Conservation (phyloP, 2,797 vertebrate genomes). For the Periparus ater region DNA sequence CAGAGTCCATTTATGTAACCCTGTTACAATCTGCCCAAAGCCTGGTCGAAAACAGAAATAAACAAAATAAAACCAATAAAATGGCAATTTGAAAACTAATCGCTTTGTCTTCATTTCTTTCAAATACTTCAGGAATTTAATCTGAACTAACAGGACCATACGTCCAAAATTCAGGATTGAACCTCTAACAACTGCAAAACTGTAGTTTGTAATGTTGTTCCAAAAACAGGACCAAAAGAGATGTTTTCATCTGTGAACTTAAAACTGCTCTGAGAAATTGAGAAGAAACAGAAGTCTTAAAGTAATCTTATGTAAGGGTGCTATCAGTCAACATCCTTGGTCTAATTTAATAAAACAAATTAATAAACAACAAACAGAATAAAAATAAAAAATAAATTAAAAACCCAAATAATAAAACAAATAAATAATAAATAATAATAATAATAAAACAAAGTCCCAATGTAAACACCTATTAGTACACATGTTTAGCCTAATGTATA, state of each 20-base stretch:
- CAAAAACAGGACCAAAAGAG: background rate
- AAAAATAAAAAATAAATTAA: too few relatives aligned
- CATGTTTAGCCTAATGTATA: background rate
- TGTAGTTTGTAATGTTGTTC: background rate
- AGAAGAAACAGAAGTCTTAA: background rate
- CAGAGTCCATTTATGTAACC: background rate
- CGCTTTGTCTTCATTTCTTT: background rate
- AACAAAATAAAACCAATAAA: background rate
- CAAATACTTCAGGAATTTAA: background rate
- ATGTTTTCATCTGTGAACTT: background rate
- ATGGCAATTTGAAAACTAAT: background rate
- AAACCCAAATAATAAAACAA: too few relatives aligned
- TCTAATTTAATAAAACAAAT: background rate
- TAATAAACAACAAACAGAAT: too few relatives aligned
- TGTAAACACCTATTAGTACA: background rate
- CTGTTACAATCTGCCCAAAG: background rate
- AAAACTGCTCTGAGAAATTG: background rate
- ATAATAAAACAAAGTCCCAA: background rate
- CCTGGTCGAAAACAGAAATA: background rate
- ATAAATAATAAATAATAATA: too few relatives aligned
- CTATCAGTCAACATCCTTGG: background rate
- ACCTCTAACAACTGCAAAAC: background rate
- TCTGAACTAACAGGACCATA: background rate
- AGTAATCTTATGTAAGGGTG: background rate
- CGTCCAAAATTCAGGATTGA: background rate